Evolutionary conservation across 2,113 vertebrate species (phyloP), one percentile per base, ranked within the genome.

Genomic region (Coryphaenoides rupestris): DNA sequence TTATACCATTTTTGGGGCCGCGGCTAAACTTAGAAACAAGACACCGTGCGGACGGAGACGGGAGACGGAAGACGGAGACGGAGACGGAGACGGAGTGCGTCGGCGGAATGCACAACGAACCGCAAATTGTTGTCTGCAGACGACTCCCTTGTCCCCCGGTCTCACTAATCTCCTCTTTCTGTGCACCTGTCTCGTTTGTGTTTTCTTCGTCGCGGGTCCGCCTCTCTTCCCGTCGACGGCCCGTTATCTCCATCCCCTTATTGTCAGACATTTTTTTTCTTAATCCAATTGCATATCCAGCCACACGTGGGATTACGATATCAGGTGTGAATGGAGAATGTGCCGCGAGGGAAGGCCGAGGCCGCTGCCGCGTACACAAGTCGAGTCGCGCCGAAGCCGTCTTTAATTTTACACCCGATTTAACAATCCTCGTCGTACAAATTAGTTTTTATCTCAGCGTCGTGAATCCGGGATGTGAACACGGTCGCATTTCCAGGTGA

Each of bases 1-100:
- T 70, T 68, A 81, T 70, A 60, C 7, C 9, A 67, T 84, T 73
- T 79, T n/a, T n/a, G n/a, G n/a, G 52, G 47, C 53, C 24, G 46
- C 0, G 0, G 50, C 52, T 85, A 75, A 73, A 81, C 77, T 71
- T 70, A 75, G 72, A 70, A 63, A 50, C 16, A 53, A 13, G 19
- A 40, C 60, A 13, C 47, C 1, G 45, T 58, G 52, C 63, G n/a
- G 62, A 61, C 23, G 54, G 60, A 22, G 46, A 65, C n/a, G n/a
- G n/a, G 47, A 56, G 28, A 45, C 5, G 40, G 5, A 12, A 45
- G 40, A 45, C 13, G 40, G 40, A 45, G 40, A 45, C 5, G 13
- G 40, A 5, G 13, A 45, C 5, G 17, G 13, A 62, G 15, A 50
- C 63, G 53, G 33, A 60, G 55, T 46, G 60, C 2, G 2, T 58